phyloP scores from a whole-genome alignment of 2,797 vertebrate genomes.

The Coccyzus lansbergi region DNA sequence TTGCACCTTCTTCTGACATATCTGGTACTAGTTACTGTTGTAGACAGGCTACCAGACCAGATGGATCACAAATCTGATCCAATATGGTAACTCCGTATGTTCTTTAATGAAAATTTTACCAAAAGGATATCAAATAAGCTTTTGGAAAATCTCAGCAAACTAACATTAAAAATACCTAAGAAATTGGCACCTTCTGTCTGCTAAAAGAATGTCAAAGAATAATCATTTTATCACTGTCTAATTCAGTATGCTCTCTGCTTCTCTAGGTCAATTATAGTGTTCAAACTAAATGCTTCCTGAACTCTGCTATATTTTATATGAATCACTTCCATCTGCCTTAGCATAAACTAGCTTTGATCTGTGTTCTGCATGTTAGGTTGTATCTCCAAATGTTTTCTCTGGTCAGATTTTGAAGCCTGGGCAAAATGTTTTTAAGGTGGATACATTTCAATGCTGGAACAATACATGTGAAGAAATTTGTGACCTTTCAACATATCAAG shows the following conservation, averaged over 20 bases:
- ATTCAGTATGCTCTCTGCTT: constrained; percentile 25
- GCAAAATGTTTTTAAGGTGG: not conserved
- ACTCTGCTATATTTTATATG: not conserved
- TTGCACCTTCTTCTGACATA: constrained; percentile 49
- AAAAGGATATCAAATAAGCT: constrained; percentile 35
- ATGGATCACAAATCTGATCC: constrained; percentile 62
- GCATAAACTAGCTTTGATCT: constrained; percentile 1
- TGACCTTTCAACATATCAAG: not conserved
- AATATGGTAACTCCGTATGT: constrained; percentile 68
- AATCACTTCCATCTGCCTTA: constrained; percentile 48
- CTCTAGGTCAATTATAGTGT: not conserved
- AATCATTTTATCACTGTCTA: constrained; percentile 31
- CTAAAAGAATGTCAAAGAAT: constrained; percentile 29
- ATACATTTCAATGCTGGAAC: not conserved
- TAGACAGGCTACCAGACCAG: constrained; percentile 58
- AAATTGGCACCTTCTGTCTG: constrained; percentile 61
- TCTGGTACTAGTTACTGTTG: constrained; percentile 38
- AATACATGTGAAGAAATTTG: not conserved
- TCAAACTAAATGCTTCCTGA: constrained; percentile 17
- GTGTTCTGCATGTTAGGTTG: not conserved
- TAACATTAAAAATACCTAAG: constrained; percentile 40
- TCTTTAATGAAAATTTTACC: constrained; percentile 41
- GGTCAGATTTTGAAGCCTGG: not conserved
- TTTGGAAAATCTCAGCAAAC: constrained; percentile 48
- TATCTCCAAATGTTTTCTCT: not conserved